Base-by-base conservation (phyloP, 2,888 invertebrate genomes). In the Pollenia angustigena region DNA sequence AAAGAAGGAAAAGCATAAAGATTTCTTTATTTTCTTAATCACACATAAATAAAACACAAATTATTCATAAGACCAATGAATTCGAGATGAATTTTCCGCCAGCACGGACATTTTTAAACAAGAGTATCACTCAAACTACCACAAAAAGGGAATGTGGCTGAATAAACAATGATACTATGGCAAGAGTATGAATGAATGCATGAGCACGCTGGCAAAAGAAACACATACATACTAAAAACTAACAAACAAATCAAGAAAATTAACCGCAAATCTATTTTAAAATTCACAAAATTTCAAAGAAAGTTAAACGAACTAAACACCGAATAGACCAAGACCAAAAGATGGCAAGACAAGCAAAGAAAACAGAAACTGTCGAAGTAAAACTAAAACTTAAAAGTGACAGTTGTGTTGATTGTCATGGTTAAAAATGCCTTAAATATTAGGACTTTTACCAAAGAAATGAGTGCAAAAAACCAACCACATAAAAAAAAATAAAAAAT, bases 191-290 rank as follows among this genome's bases (percentile, higher is more conserved):
- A 48, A 40, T 40, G 12, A 16, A 48, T 32, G 42, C 9, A 40
- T 18, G 16, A 46, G 56, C 46, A 44, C 9, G 16, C 11, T 16
- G 23, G 16, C 1, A 48, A 58, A 54, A 16, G 14, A 40, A 32
- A 32, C 32, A 4, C 32, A 40, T 32, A 46, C 32, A 48, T 56
- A 60, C 32, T 32, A 46, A 50, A 78, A 72, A 72, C 52, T 80
- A 68, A 80, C 81, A 88, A 87, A 86, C 86, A 88, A 87, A 88
- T 88, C 87, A 85, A 84, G 48, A 81, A 74, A 54, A 58, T 12
- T 71, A 81, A 86, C 82, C 87, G 69, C 84, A 88, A 81, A 85
- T 87, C 85, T 85, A 72, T 87, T 87, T 78, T 58, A 84, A 82
- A 87, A 81, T 84, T 74, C 86, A 74, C 86, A 72, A 68, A 80